Evolutionary conservation across 2,113 vertebrate species (phyloP), one percentile per base, ranked within the genome.

Genomic region (Macquaria australasica): DNA sequence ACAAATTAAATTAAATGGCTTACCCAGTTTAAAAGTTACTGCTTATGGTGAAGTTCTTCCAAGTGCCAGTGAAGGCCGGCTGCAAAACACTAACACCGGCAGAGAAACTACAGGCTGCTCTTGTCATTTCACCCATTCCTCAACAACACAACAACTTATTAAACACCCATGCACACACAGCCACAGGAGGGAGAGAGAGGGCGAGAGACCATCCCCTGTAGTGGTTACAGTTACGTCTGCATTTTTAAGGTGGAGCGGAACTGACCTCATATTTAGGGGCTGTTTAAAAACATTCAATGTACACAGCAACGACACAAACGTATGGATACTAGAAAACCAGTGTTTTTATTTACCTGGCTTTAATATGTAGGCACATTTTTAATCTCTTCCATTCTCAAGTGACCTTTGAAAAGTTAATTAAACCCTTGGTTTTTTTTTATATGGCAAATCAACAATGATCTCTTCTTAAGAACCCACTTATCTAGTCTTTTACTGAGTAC

Each of bases 221-320:
- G 31, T 14, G 66, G 28, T 3, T 37, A 14, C 56, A 28, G 62
- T 48, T 37, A 72, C 34, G 75, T 50, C 50, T 62, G 59, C 43
- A 56, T 71, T 77, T 89, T 94, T 93, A 94, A 94, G 92, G 93
- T 94, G 92, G 93, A 87, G 82, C 78, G 63, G 62, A 0, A 58
- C 18, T 63, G 25, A 12, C 28, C 39, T 53, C 39, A n/a, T 60
- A 6, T 73, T 50, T 1, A 43, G 10, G 10, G 59, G 3, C 6
- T 28, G n/a, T 5, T 60, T 50, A 25, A 6, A 41, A 31, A 4
- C n/a, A 28, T 48, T 9, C 6, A 23, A 55, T 8, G 20, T 10
- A 10, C 25, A 34, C 37, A 50, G 6, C 12, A 12, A 53, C 15
- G 5, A 28, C 8, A 23, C 12, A 48, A 9, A 59, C 12, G 50